Evolutionary conservation across 2,797 vertebrate species (phyloP), one percentile per base, ranked within the genome.

Genomic region (Xerus rutilus): DNA sequence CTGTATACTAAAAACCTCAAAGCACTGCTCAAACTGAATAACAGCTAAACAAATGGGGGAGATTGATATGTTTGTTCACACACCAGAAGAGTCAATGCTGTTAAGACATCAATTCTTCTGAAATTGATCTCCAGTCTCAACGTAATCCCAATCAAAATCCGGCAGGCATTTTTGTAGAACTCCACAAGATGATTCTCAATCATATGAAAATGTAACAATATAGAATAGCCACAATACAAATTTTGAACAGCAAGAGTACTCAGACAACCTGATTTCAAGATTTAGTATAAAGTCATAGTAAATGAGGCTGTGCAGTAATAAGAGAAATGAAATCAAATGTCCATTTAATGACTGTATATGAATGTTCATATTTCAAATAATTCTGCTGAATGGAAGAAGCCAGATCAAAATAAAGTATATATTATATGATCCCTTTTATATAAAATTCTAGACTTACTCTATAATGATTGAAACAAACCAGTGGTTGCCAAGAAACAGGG

Each of bases 391-490:
- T 39, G 59, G 76, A 93, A 74, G n/a, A 57, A 91, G 65, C 6
- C 77, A 88, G 11, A 70, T 23, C 35, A 52, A 57, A 86, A 82
- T 32, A 3, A 69, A 67, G 25, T 64, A 30, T 3, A 43, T 18
- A 65, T 12, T 47, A 2, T 35, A 21, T 28, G 62, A 84, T 76
- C 77, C 45, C 45, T 77, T 45, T 82, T 76, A 62, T 21, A 76
- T 32, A 64, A 86, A 85, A 81, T 39, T 93, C 67, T 95, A 88
- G 73, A 73, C 21, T 86, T 87, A 43, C n/a, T 78, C 70, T 91
- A 67, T 7, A 47, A 23, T 21, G 21, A 74, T 32, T 76, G 77
- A 89, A 91, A 95, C 18, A 52, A 18, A 45, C 59, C 59, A 47
- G 74, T 9, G 45, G 77, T 64, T 91, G 39, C 84, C 62, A 5